phyloP scores from a whole-genome alignment of 1,140 invertebrate species.

The Tribolium madens region DNA sequence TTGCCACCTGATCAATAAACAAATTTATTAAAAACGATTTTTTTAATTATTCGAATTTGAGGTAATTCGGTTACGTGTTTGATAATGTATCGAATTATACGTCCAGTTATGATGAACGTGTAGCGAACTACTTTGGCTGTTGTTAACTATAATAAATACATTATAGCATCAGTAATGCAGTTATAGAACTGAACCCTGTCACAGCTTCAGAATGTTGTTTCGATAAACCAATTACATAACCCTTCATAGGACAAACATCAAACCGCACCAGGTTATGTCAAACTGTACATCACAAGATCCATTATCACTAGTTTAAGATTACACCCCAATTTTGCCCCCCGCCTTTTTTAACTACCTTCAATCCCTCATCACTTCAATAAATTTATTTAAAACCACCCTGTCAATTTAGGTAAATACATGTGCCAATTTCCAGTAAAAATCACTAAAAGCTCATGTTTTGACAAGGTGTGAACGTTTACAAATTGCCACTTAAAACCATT shows the following conservation, averaged over 20 bases:
- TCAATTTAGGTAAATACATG: slow-evolving; percentile 52
- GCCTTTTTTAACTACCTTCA: slow-evolving; percentile 36
- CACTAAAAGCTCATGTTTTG: slow-evolving; percentile 53
- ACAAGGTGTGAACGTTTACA: slow-evolving; percentile 51
- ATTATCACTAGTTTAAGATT: slow-evolving; percentile 46
- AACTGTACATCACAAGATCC: slow-evolving; percentile 46
- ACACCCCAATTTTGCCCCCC: background rate
- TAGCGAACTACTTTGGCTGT: slow-evolving; percentile 50
- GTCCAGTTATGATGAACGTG: slow-evolving; percentile 39
- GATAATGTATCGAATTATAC: slow-evolving; percentile 16
- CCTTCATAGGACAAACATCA: slow-evolving; percentile 57
- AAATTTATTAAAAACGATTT: background rate
- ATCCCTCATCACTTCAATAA: slow-evolving; percentile 26
- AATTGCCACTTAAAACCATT: slow-evolving; percentile 56
- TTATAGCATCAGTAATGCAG: slow-evolving; percentile 50
- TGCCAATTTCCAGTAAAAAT: slow-evolving; percentile 52
- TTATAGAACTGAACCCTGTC: slow-evolving; percentile 53
- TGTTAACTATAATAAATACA: slow-evolving; percentile 58
- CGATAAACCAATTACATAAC: slow-evolving; percentile 59
- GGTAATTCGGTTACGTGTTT: background rate
- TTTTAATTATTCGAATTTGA: background rate
- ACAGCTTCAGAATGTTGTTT: slow-evolving; percentile 54
- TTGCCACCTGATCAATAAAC: background rate
- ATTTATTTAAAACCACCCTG: slow-evolving; percentile 45
- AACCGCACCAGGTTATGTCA: slow-evolving; percentile 49